Evolutionary conservation across 2,113 vertebrate genomes (phyloP), one percentile per base, ranked within the genome.

Genomic region (Nycticorax nycticorax): DNA sequence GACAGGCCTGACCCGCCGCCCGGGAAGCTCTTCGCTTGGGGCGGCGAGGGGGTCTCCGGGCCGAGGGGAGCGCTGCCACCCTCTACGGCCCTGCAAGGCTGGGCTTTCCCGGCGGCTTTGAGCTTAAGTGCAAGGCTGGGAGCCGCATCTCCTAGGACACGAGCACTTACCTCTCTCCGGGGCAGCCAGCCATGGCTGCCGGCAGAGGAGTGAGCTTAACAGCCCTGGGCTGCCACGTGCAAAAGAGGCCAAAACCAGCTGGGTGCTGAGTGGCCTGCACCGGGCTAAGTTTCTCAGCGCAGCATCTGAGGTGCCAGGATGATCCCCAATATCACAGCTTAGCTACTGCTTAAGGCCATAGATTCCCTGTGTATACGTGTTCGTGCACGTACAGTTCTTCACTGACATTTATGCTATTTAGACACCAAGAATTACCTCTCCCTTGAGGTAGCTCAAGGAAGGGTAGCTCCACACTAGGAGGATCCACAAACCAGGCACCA

Each of bases 131-230:
- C 35, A 4, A 15, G 22, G 41, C 45, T 6, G 9, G 60, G 52
- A 79, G 21, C 27, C 37, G 33, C 28, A 14, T 22, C 37, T 28
- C 14, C 2, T 4, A 68, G 37, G 43, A 30, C 15, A 1, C 1
- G 15, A 37, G 3, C 17, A 3, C 33, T 30, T 20, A 4, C 26
- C 17, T n/a, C 23, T 27, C 26, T 3, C 3, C 6, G 2, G 33
- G 30, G 3, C 45, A 8, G 56, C 41, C 45, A 3, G 23, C 24
- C 39, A 6, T 32, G 62, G 47, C 81, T 79, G 47, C 77, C 1
- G 13, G 41, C 53, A 6, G 19, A 14, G 17, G 8, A 23, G 14
- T 1, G 68, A 84, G 15, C 48, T 4, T 2, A 14, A 16, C 27
- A 8, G 39, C 56, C 30, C 3, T 1, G 33, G 35, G 33, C 62